Conservation (phyloP, 2,113 vertebrate genomes). For the Manacus vitellinus region DNA sequence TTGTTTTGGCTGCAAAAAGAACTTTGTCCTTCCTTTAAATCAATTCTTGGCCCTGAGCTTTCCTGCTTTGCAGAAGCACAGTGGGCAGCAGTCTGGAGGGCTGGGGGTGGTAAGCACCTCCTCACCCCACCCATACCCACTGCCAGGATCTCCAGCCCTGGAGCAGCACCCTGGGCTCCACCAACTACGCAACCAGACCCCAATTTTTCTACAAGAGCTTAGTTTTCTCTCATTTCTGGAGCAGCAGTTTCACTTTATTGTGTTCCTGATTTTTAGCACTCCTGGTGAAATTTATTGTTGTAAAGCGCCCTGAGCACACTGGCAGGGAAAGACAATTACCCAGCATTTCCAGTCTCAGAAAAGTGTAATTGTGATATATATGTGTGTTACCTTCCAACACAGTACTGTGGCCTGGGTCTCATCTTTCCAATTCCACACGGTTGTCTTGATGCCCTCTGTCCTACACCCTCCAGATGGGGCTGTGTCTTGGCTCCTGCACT, state of each 20-base stretch:
- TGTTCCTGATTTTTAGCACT: conserved; percentile 34
- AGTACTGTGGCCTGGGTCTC: neutral
- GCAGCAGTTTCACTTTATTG: neutral
- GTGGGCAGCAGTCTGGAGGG: fast-evolving
- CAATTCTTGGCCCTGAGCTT: neutral
- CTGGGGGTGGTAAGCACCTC: neutral
- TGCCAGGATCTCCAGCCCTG: neutral
- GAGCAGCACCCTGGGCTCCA: neutral
- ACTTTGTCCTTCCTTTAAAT: neutral
- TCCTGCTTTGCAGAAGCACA: neutral
- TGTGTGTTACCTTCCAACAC: conserved; percentile 4
- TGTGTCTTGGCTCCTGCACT: neutral
- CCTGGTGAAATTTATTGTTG: conserved; percentile 59
- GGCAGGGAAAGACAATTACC: conserved; percentile 64
- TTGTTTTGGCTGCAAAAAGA: neutral
- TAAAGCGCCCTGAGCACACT: conserved; percentile 53
- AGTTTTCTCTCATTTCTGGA: neutral
- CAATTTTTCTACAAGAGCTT: fast-evolving
- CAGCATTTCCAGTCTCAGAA: conserved; percentile 48
- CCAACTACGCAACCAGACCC: neutral
- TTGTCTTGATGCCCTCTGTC: neutral
- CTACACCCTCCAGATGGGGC: neutral
- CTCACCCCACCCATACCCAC: neutral
- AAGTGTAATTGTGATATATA: conserved; percentile 56
- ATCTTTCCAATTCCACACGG: neutral